phyloP scores from a whole-genome alignment of 2,888 invertebrate species.

The Watsonalla binaria region DNA sequence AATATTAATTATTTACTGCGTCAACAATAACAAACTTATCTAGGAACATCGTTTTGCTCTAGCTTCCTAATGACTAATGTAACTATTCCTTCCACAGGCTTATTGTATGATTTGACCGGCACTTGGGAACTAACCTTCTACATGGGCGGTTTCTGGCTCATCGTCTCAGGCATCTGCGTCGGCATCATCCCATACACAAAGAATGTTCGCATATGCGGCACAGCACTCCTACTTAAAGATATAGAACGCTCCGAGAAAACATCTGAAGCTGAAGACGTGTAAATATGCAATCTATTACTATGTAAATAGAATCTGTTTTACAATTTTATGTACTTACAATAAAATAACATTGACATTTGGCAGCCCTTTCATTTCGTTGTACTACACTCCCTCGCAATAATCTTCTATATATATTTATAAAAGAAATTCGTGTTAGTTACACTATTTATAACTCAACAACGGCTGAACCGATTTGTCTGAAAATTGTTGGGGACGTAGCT shows the following conservation, averaged over 20 bases:
- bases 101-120: slow-evolving; percentile 54
- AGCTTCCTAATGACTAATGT: no score
- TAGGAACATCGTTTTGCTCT: no score
- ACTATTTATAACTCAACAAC: no score
- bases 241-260: slow-evolving; percentile 29
- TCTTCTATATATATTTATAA: no score
- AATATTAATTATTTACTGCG: no score
- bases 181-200: slow-evolving; percentile 58
- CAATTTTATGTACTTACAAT: background rate
- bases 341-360: no score
- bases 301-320: background rate
- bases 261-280: slow-evolving; percentile 2
- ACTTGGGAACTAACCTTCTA: slow-evolving; percentile 67
- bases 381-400: no score
- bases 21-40: no score
- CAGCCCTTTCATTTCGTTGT: no score
- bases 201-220: slow-evolving; percentile 54
- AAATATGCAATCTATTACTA: background rate
- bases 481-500: no score
- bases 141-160: slow-evolving; percentile 56
- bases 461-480: no score
- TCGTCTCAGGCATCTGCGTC: slow-evolving; percentile 53
- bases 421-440: no score
- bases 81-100: slow-evolving; percentile 35
- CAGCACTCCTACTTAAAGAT: slow-evolving; percentile 49